Evolutionary conservation across 2,797 vertebrate species (phyloP), one percentile per base, ranked within the genome.

Genomic region (Halcyon smyrnensis): DNA sequence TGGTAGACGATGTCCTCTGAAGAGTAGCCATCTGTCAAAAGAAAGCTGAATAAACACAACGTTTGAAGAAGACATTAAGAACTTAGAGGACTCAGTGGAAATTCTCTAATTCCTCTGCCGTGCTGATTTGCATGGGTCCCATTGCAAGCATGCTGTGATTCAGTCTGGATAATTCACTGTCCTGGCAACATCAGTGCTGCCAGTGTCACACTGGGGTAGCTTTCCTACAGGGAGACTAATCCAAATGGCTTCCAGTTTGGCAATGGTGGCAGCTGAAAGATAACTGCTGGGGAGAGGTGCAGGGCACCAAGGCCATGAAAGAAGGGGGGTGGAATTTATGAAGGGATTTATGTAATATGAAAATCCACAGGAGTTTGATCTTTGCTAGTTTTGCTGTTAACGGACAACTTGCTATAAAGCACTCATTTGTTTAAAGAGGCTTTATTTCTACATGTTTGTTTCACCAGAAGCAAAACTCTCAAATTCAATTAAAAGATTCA

Each of bases 1-100:
- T 99, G 98, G 97, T 99, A 99, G 46, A 99, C 98, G 0, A 99
- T 99, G 93, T 99, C 99, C 92, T 99, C 99, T 12, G 99, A 99
- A 37, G 99, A 99, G 98, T 99, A 99, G 46, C 99, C 99, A 41
- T 99, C 99, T 99, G 97, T 37, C 96, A 80, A 90, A 79, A 93
- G 94, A 94, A 94, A 96, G 64, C 63, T 81, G 34, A 92, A 87
- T 95, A 69, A 64, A 57, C 34, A 41, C 74, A 39, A 70, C 20
- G 85, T 67, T 78, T 68, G 36, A 86, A 59, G 84, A 63, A 59
- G 71, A 91, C 73, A 91, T 45, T 8, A 78, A 94, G 50, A 84
- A 37, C 37, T 67, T 71, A 19, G 46, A 82, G 74, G 41, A 70
- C 71, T 91, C 15, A 4, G 36, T 28, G 41, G n/a, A 75, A 82